Percentiles rank a stretch among this genome's conserved stretches.
Evolutionary conservation across 2,888 invertebrate genomes (phyloP).

Genomic region (Germaria angustata): DNA sequence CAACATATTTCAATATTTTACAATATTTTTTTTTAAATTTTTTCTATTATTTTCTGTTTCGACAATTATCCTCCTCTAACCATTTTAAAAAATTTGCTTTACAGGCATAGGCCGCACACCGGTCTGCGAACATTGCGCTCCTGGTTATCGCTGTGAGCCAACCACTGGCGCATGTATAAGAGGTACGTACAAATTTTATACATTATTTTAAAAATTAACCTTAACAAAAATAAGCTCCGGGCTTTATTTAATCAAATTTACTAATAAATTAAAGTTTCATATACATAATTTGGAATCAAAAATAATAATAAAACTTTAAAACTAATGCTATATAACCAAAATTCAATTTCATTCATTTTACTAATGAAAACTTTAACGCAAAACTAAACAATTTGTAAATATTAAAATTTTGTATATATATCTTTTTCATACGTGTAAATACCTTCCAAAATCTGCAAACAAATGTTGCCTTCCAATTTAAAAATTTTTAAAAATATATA

Average conservation of each 20-base stretch:
- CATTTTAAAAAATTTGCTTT: conserved; percentile 25
- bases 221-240: conserved; percentile 26
- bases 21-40: too few species aligned
- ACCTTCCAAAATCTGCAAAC: conserved; percentile 57
- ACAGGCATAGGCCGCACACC: conserved; percentile 76
- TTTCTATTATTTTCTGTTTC: too few species aligned
- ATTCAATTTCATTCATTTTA: conserved; percentile 24
- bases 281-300: background rate
- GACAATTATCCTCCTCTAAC: too few species aligned
- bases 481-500: conserved; percentile 33
- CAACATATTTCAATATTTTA: too few species aligned
- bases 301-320: background rate
- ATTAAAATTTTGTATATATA: conserved; percentile 73
- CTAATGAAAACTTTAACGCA: background rate
- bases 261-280: background rate
- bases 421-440: conserved; percentile 71
- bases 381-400: conserved; percentile 70
- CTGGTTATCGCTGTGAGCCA: conserved; percentile 88
- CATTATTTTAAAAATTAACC: background rate
- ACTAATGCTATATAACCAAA: conserved; percentile 21
- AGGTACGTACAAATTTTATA: conserved; percentile 83
- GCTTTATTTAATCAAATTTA: conserved; percentile 31
- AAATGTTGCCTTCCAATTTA: conserved; percentile 32
- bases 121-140: conserved; percentile 88
- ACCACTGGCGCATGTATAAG: conserved; percentile 90